Conservation (phyloP, 1,140 invertebrate genomes). For the Pseudachorutes palmiensis region DNA sequence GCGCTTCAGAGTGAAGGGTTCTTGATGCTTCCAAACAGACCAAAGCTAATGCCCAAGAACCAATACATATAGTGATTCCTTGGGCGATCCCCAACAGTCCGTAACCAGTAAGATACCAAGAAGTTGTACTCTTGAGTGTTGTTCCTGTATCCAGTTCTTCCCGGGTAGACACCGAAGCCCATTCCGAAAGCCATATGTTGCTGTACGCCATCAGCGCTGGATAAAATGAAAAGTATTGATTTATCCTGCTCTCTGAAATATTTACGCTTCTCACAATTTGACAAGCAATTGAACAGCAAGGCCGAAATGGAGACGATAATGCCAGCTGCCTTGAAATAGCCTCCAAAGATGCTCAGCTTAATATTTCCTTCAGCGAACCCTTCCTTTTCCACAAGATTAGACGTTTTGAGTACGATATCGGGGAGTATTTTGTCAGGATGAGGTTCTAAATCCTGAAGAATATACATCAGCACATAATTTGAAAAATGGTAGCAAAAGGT, state of each 20-base stretch:
- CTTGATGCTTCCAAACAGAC: background rate
- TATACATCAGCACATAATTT: too few relatives aligned
- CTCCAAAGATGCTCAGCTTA: background rate
- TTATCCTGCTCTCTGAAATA: background rate
- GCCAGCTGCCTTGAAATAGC: background rate
- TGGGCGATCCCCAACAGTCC: background rate
- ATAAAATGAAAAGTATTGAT: background rate
- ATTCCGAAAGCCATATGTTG: constrained; percentile 10
- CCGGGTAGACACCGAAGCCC: background rate
- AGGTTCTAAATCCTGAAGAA: too few relatives aligned
- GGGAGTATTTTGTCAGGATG: too few relatives aligned
- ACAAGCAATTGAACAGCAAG: background rate
- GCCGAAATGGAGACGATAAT: background rate
- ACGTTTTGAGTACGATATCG: background rate
- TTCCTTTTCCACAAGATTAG: background rate
- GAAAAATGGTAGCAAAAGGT: too few relatives aligned
- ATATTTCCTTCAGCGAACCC: background rate
- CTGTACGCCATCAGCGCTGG: constrained; percentile 5
- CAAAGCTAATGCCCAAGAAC: background rate
- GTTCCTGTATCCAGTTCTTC: background rate
- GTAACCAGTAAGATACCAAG: constrained; percentile 1
- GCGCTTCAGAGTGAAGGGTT: constrained; percentile 32
- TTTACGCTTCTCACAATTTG: background rate
- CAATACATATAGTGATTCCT: background rate
- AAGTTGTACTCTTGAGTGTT: background rate